phyloP scores from a whole-genome alignment of 2,888 invertebrate genomes.

The Ophonus ardosiacus region DNA sequence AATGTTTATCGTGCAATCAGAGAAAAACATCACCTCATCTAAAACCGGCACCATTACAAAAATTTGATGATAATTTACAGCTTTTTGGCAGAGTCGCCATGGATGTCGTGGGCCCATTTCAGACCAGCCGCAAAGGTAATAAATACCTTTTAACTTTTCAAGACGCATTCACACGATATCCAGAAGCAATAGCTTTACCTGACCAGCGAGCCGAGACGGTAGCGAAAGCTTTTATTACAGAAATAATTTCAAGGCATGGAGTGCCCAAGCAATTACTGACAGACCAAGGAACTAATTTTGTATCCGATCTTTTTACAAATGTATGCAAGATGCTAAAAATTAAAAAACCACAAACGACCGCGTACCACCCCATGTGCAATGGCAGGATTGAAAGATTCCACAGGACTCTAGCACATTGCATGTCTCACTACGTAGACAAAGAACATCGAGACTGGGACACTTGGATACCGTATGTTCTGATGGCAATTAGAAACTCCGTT shows the following conservation, averaged over 20 bases:
- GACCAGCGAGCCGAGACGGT: constrained; percentile 19
- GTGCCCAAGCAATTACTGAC: constrained; percentile 27
- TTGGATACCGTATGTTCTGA: too few species aligned
- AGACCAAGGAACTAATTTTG: constrained; percentile 34
- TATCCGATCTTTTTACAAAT: constrained; percentile 64
- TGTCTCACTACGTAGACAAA: too few species aligned
- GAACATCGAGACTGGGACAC: too few species aligned
- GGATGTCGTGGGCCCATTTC: too few species aligned
- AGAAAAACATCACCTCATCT: too few species aligned
- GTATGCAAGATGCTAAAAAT: too few species aligned
- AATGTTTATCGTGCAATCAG: too few species aligned
- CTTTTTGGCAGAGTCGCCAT: neutral
- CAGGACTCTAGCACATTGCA: too few species aligned
- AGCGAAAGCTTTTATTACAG: constrained; percentile 9
- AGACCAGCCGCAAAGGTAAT: neutral
- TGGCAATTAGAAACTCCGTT: constrained; percentile 66
- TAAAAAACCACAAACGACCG: too few species aligned
- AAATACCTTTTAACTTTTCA: too few species aligned
- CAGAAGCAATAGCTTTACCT: neutral
- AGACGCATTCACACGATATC: neutral
- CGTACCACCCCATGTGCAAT: too few species aligned
- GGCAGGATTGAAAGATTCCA: too few species aligned
- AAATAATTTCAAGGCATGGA: constrained; percentile 20
- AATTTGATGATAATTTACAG: neutral
- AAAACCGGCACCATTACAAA: neutral